Base-by-base conservation (phyloP, 2,797 vertebrate species). In the Loriculus beryllinus region DNA sequence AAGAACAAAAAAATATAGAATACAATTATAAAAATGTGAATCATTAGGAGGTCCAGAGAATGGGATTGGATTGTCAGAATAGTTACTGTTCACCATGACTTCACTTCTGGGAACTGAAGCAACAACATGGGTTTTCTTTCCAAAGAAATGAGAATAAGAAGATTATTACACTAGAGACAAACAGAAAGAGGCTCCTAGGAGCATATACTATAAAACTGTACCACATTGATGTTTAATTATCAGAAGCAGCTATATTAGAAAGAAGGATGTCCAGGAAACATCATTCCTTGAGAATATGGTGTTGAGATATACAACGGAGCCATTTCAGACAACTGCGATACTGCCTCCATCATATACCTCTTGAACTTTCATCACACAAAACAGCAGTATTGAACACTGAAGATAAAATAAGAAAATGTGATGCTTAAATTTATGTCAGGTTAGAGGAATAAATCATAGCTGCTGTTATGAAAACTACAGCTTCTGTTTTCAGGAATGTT, bases 101-200 rank as follows among this genome's bases (percentile, higher is more conserved):
- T 97, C 95, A 94, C 96, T 97, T 96, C 94, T 98, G 97, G 95
- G 97, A 97, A 68, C 75, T 95, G 95, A 97, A 97, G 95, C 48
- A 59, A 97, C 96, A 98, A 94, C 95, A 98, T 96, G 75, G 86
- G 92, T 93, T 97, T 98, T 97, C 93, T 96, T 97, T 96, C 94
- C 94, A 96, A 97, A 97, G 96, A 98, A 98, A 97, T 96, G 95
- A 97, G 93, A 96, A 72, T 88, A 96, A 96, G 97, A 98, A 98
- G 96, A 97, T 97, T 98, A 97, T 97, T 35, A 57, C 22, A 93
- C 95, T 97, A 96, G 95, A 97, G 97, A 96, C 95, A 92, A 97
- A 96, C 91, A 97, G 91, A 96, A 94, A 82, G 88, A 96, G 88
- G 95, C 96, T 98, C 97, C 92, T 93, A 96, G 93, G 97, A 97